Conservation (phyloP, 1,140 invertebrate genomes). For the Pseudomyrmex dendroicus region DNA sequence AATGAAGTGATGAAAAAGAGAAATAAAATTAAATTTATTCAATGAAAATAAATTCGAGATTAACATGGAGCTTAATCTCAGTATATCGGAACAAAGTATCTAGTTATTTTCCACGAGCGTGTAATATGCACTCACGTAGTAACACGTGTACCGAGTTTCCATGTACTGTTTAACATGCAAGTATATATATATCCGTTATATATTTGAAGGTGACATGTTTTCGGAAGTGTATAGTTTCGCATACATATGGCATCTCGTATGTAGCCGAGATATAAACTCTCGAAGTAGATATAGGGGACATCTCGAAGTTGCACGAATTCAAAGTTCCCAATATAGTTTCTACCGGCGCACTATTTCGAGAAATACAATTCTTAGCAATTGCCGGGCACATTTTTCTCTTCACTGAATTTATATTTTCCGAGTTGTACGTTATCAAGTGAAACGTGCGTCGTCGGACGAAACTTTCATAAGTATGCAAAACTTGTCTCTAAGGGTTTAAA, state of each 20-base stretch:
- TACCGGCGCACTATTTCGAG: slow-evolving; percentile 7
- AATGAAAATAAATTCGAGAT: background rate
- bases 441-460: background rate
- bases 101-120: slow-evolving; percentile 24
- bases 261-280: slow-evolving; percentile 31
- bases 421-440: background rate
- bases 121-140: slow-evolving; percentile 18
- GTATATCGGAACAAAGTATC: slow-evolving; percentile 12
- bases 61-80: slow-evolving; percentile 5
- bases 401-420: slow-evolving; percentile 21
- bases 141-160: slow-evolving; percentile 45
- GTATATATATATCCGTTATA: slow-evolving; percentile 16
- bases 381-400: slow-evolving; percentile 3
- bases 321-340: slow-evolving; percentile 47
- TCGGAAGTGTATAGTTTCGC: slow-evolving; percentile 32
- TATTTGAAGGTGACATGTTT: slow-evolving; percentile 13
- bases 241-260: slow-evolving; percentile 25
- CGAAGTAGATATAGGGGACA: slow-evolving; percentile 17
- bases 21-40: background rate
- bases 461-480: slow-evolving; percentile 14
- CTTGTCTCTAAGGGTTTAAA: background rate
- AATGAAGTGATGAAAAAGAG: too few relatives aligned
- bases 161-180: background rate
- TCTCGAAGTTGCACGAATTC: slow-evolving; percentile 48
- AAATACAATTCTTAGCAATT: slow-evolving; percentile 35